phyloP scores from a whole-genome alignment of 2,797 vertebrate species.

The Percopsis omiscomaycus region DNA sequence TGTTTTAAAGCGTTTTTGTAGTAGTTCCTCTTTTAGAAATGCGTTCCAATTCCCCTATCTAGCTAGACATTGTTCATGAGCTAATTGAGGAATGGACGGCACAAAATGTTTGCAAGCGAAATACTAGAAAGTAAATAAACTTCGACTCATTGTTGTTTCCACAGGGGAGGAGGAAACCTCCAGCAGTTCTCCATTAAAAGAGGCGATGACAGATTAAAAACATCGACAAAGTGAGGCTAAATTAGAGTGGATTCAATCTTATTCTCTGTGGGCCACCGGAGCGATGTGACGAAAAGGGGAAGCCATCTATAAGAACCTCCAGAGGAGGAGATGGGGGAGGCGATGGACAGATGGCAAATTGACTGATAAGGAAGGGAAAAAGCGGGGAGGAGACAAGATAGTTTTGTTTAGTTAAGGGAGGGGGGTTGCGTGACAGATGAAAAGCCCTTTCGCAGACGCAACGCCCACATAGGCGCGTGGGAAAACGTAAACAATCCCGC shows the following conservation, averaged over 20 bases:
- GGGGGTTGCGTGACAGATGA: background rate
- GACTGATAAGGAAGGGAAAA: slow-evolving; percentile 51
- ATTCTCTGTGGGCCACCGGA: slow-evolving; percentile 64
- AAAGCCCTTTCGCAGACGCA: background rate
- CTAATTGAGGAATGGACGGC: slow-evolving; percentile 9
- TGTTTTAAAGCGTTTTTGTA: background rate
- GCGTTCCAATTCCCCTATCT: slow-evolving; percentile 20
- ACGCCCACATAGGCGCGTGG: no score
- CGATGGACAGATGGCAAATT: slow-evolving; percentile 46
- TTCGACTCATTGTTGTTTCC: no score
- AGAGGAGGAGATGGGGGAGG: slow-evolving; percentile 30
- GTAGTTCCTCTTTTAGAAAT: slow-evolving; percentile 11
- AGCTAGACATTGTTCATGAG: slow-evolving; percentile 27
- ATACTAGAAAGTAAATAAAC: no score
- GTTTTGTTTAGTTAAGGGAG: slow-evolving; percentile 34
- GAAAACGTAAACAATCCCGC: no score
- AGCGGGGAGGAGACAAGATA: slow-evolving; percentile 39
- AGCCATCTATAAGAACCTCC: slow-evolving; percentile 58
- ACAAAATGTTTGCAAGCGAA: no score
- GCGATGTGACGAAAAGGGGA: slow-evolving; percentile 59
- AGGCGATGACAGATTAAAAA: slow-evolving; percentile 63
- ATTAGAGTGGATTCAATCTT: slow-evolving; percentile 54
- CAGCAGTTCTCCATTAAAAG: slow-evolving; percentile 39
- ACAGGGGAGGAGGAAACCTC: slow-evolving; percentile 5
- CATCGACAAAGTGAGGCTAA: slow-evolving; percentile 57